Percentiles rank a stretch among this genome's conserved stretches.
Conservation (phyloP, 2,113 vertebrate species). For the Rhegmatorhina hoffmannsi region DNA sequence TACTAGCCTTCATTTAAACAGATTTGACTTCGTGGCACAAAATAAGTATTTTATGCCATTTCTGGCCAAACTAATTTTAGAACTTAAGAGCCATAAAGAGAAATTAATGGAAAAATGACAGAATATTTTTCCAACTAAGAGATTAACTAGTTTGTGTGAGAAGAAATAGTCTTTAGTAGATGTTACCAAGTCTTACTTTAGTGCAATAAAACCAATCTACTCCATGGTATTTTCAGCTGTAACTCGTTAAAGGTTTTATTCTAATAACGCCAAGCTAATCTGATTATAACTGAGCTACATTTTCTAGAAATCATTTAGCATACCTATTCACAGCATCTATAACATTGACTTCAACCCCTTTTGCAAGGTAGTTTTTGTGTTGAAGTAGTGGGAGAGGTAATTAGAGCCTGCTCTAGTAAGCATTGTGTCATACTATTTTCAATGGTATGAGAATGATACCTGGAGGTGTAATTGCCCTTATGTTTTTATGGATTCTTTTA, state of each 20-base stretch:
- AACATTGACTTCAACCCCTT: neutral
- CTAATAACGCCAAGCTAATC: constrained; percentile 30
- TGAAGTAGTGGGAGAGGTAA: constrained; percentile 12
- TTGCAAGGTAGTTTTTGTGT: constrained; percentile 24
- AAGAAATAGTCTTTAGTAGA: neutral
- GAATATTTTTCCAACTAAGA: neutral
- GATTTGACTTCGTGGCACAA: neutral
- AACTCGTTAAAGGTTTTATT: neutral
- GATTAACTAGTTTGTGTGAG: neutral
- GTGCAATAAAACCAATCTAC: neutral
- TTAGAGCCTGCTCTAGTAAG: constrained; percentile 58
- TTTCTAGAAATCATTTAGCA: neutral
- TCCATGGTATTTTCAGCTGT: neutral
- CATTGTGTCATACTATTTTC: constrained; percentile 37
- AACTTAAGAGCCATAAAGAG: neutral
- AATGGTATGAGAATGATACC: constrained; percentile 59
- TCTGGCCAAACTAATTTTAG: neutral
- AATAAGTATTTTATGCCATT: neutral
- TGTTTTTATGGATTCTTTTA: constrained; percentile 71
- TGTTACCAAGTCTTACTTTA: neutral
- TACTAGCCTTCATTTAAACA: neutral
- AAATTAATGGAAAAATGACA: neutral
- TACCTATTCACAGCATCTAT: neutral
- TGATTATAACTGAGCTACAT: neutral
- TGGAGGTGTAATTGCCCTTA: constrained; percentile 74